Percentiles rank a stretch among this genome's conserved stretches.
Evolutionary conservation across 2,797 vertebrate genomes (phyloP).

Genomic region (Protonibea diacanthus): DNA sequence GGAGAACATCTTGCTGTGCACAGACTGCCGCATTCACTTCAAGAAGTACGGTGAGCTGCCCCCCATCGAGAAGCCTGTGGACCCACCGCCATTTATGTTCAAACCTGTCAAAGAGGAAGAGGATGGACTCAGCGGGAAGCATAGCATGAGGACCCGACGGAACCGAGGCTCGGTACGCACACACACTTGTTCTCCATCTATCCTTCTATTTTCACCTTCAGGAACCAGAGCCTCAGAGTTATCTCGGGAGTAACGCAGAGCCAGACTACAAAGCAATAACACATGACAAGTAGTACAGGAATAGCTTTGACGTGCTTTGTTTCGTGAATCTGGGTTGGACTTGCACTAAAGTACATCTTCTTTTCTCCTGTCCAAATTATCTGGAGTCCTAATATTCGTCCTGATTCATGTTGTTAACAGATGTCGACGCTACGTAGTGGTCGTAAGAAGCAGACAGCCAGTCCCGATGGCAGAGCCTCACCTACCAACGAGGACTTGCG

Average conservation of each 20-base stretch:
- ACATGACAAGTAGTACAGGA: background rate
- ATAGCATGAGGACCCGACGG: slow-evolving; percentile 99
- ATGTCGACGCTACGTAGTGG: slow-evolving; percentile 99
- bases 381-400: background rate
- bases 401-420: slow-evolving; percentile 72
- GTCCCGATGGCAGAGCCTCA: slow-evolving; percentile 96
- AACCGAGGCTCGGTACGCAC: slow-evolving; percentile 96
- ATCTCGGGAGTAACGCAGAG: slow-evolving; percentile 30
- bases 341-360: background rate
- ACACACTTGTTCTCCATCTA: slow-evolving; percentile 9
- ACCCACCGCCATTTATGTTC: slow-evolving; percentile 99
- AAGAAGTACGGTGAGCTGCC: slow-evolving; percentile 99
- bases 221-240: slow-evolving; percentile 27
- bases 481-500: slow-evolving; percentile 96
- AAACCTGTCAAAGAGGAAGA: slow-evolving; percentile 99
- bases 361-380: background rate
- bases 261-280: slow-evolving; percentile 17
- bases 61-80: slow-evolving; percentile 98
- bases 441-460: slow-evolving; percentile 98
- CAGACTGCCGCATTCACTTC: slow-evolving; percentile 98
- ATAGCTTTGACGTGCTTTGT: background rate
- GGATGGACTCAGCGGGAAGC: slow-evolving; percentile 98
- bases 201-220: slow-evolving; percentile 63
- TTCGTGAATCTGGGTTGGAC: background rate
- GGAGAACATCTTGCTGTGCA: slow-evolving; percentile 98